Evolutionary conservation across 2,888 invertebrate species (phyloP).

Genomic region (Craniophora ligustri): DNA sequence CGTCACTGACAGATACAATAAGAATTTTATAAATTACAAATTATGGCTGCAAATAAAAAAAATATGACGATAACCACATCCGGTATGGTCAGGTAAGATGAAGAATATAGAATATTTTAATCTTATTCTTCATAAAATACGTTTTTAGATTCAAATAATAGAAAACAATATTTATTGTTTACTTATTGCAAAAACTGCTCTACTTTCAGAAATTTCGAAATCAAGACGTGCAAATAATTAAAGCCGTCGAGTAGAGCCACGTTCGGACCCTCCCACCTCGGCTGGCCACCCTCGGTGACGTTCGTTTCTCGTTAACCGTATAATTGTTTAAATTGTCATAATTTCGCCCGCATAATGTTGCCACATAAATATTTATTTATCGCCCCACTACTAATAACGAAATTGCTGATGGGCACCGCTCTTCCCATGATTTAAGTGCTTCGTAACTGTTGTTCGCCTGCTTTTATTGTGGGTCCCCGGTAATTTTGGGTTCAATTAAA

Average conservation of each 20-base stretch:
- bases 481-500: conserved; percentile 23
- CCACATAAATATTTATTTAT: conserved; percentile 83
- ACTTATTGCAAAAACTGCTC: too few relatives aligned
- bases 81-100: not conserved
- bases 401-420: conserved; percentile 60
- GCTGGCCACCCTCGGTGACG: conserved; percentile 70
- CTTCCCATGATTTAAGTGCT: conserved; percentile 62
- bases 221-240: not conserved
- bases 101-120: too few relatives aligned
- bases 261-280: conserved; percentile 18
- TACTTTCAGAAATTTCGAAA: too few relatives aligned
- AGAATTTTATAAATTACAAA: too few relatives aligned
- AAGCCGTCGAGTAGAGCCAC: conserved; percentile 58
- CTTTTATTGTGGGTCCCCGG: conserved; percentile 19
- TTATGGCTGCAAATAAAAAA: too few relatives aligned
- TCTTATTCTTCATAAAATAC: too few relatives aligned
- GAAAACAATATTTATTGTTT: too few relatives aligned
- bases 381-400: conserved; percentile 63
- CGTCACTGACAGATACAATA: too few relatives aligned
- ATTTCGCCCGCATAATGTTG: conserved; percentile 78
- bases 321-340: conserved; percentile 86
- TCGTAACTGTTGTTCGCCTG: conserved; percentile 33
- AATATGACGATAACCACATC: too few relatives aligned
- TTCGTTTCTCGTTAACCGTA: conserved; percentile 74
- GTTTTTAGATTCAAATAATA: too few relatives aligned